Evolutionary conservation across 2,797 vertebrate genomes (phyloP), one percentile per base, ranked within the genome.

Genomic region (Myioborus melanocephalus): DNA sequence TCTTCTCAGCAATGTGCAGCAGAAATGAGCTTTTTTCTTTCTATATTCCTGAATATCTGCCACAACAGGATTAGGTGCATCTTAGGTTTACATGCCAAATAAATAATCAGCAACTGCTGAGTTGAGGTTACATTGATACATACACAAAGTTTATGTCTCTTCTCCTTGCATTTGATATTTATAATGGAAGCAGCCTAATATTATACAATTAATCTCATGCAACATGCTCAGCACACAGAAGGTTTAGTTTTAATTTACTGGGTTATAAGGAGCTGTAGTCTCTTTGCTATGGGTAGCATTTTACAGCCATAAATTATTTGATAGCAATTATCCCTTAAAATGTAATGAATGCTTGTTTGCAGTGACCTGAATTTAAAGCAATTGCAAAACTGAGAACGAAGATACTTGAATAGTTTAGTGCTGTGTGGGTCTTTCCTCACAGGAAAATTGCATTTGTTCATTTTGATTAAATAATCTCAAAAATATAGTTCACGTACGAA

Each of bases 301-400:
- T 90, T 94, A 52, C 39, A 96, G 77, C 65, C 43, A 94, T 97
- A 97, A 98, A 97, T 98, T 98, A 97, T 96, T 97, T 83, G 89
- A 68, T 94, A 97, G 94, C 89, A 97, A 96, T 98, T 97, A 97
- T 96, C 80, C 83, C 79, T 94, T 95, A 97, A 97, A 97, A 96
- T 86, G 75, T 83, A 95, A 96, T 6, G 12, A 97, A 97, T 92
- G 83, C 37, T 83, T 96, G 84, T 89, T 77, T 85, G 91, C 93
- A 96, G 75, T 91, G 83, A 86, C 84, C 87, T 96, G 95, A 96
- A 97, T 97, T 97, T 55, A 87, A 90, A 96, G 70, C 63, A 95
- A 68, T 49, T 53, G 55, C 89, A 65, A 70, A 93, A 69, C 41
- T 86, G 59, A 93, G 73, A 95, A 95, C 20, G 86, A 84, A 85